Conservation (phyloP, 64 coral and sea anemone species). For the Cladopsammia gracilis region DNA sequence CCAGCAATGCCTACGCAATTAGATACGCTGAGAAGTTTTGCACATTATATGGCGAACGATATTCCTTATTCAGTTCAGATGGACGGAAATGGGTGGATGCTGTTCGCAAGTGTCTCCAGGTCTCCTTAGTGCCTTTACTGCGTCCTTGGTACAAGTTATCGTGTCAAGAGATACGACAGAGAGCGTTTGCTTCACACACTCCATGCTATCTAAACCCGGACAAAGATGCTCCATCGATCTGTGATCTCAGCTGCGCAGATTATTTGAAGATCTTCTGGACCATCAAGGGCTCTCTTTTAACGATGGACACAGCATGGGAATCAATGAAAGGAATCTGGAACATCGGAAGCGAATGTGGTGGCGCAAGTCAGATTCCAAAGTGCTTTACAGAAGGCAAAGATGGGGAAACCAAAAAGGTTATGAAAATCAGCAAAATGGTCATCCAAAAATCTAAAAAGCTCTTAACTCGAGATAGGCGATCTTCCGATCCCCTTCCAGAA, state of each 20-base stretch:
- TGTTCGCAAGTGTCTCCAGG: constrained; percentile 84
- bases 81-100: constrained; percentile 61
- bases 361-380: background rate
- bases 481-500: constrained; percentile 28
- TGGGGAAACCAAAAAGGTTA: background rate
- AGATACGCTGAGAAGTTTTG: constrained; percentile 75
- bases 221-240: constrained; percentile 60
- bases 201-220: constrained; percentile 73
- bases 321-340: constrained; percentile 77
- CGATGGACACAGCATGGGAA: constrained; percentile 56
- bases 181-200: constrained; percentile 61
- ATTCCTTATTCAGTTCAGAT: constrained; percentile 15
- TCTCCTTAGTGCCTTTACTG: constrained; percentile 62
- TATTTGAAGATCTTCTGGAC: constrained; percentile 51
- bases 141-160: constrained; percentile 36
- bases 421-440: constrained; percentile 11
- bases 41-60: constrained; percentile 30
- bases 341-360: constrained; percentile 40
- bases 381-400: background rate
- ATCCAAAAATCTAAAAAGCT: background rate
- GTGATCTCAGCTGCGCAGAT: constrained; percentile 51
- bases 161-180: constrained; percentile 57
- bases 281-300: constrained; percentile 34
- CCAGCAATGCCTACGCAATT: constrained; percentile 56
- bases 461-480: background rate